Evolutionary conservation across 1,140 invertebrate genomes (phyloP).

Genomic region (Penaeus vannamei): DNA sequence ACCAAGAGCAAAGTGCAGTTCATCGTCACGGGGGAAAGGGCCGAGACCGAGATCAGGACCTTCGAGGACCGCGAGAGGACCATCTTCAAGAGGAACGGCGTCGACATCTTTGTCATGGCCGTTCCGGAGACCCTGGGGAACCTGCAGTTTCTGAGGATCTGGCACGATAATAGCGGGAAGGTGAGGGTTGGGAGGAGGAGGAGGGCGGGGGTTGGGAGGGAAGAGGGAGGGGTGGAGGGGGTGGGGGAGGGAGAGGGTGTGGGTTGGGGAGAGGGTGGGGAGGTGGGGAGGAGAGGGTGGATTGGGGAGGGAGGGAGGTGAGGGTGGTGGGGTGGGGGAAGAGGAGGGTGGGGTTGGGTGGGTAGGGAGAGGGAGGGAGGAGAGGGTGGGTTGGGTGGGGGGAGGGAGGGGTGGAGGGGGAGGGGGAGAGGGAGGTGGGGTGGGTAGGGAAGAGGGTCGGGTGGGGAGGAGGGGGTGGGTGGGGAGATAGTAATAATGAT

Average conservation of each 20-base stretch:
- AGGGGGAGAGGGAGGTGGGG: constrained; percentile 69
- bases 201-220: constrained; percentile 56
- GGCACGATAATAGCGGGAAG: constrained; percentile 75
- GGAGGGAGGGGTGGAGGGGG: constrained; percentile 52
- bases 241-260: too few relatives aligned
- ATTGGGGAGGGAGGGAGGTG: too few relatives aligned
- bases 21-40: constrained; percentile 73
- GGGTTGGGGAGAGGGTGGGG: too few relatives aligned
- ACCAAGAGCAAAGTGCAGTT: constrained; percentile 75
- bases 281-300: too few relatives aligned
- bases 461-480: background rate
- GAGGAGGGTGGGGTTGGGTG: too few relatives aligned
- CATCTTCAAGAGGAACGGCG: constrained; percentile 72
- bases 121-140: constrained; percentile 72
- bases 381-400: constrained; percentile 68
- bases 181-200: constrained; percentile 62
- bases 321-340: too few relatives aligned
- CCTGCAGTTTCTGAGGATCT: constrained; percentile 73
- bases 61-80: constrained; percentile 72
- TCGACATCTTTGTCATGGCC: constrained; percentile 74
- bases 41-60: constrained; percentile 70
- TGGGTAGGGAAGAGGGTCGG: background rate
- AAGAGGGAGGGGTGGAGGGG: background rate
- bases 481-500: too few relatives aligned
- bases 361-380: too few relatives aligned